Evolutionary conservation across 1,140 invertebrate genomes (phyloP), one percentile per base, ranked within the genome.

Genomic region (Ganaspis sp.): DNA sequence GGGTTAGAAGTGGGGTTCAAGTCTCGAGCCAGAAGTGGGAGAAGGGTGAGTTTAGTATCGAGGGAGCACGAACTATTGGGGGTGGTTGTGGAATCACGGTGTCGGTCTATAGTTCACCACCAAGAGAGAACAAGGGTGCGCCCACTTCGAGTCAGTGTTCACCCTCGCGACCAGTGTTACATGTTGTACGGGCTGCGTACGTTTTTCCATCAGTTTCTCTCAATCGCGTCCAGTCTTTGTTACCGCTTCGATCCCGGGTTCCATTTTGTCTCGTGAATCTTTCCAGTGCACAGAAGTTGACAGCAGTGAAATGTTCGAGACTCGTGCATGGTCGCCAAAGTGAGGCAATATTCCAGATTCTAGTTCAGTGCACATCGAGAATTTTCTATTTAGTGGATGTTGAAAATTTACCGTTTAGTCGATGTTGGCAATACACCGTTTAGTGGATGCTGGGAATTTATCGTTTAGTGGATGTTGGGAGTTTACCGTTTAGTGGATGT

Each of bases 71-170:
- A 72, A 72, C 73, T 69, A 74, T 70, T 58, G 81, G 78, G 72
- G 81, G 72, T 73, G 75, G 77, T 40, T 73, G 78, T 70, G 83
- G 76, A 84, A 83, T 83, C 78, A 82, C 81, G 77, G 83, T 86
- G 72, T 80, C 83, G 73, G 69, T 79, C 73, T 77, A 80, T 75
- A 83, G 73, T 84, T 72, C 78, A 80, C 80, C 42, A 77, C 73
- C 70, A 45, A 78, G 74, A 84, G 74, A 79, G 85, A 83, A 82
- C 81, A 86, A 89, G 88, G 88, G 88, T 90, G 88, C 87, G 87
- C 85, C 89, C 88, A 89, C 87, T 89, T 90, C 80, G 84, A 72
- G 79, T 64, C 58, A 26, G 12, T 26, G 58, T 64, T 83, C 19
- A 77, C 26, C 58, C 72, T 72, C 76, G 81, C 74, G 84, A 81